Conservation (phyloP, 1,140 invertebrate species). For the Wasmannia auropunctata region DNA sequence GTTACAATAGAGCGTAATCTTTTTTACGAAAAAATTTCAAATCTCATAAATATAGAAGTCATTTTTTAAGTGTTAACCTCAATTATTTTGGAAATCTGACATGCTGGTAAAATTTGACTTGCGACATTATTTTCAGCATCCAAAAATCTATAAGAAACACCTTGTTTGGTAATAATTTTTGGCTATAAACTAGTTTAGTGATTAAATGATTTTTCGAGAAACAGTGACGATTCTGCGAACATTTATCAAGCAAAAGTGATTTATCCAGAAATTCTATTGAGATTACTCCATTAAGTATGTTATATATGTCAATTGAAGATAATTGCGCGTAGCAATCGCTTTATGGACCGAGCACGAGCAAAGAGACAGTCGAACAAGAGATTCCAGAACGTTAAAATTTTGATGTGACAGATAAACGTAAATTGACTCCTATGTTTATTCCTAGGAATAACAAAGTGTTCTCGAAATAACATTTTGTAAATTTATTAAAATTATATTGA, state of each 20-base stretch:
- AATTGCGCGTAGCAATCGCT: slow-evolving; percentile 68
- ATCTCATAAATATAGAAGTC: too few species aligned
- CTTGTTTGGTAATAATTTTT: too few species aligned
- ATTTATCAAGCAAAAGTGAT: slow-evolving; percentile 75
- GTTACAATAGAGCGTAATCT: too few species aligned
- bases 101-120: too few species aligned
- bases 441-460: background rate
- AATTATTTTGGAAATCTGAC: too few species aligned
- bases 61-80: too few species aligned
- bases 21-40: too few species aligned
- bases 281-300: slow-evolving; percentile 77
- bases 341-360: background rate
- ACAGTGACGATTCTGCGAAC: slow-evolving; percentile 9
- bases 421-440: slow-evolving; percentile 6
- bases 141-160: too few species aligned
- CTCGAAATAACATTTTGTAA: background rate
- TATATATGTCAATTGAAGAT: slow-evolving; percentile 72
- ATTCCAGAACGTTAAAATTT: slow-evolving; percentile 7
- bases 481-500: background rate
- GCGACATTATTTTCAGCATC: too few species aligned
- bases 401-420: background rate
- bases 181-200: too few species aligned
- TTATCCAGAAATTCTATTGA: slow-evolving; percentile 78
- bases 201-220: background rate
- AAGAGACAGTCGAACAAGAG: slow-evolving; percentile 10